These are phyloP conservation scores for Alviniconcha marisindica DNA, from an alignment of 1,140 invertebrate species.

Conservation along the genomic window DNA sequence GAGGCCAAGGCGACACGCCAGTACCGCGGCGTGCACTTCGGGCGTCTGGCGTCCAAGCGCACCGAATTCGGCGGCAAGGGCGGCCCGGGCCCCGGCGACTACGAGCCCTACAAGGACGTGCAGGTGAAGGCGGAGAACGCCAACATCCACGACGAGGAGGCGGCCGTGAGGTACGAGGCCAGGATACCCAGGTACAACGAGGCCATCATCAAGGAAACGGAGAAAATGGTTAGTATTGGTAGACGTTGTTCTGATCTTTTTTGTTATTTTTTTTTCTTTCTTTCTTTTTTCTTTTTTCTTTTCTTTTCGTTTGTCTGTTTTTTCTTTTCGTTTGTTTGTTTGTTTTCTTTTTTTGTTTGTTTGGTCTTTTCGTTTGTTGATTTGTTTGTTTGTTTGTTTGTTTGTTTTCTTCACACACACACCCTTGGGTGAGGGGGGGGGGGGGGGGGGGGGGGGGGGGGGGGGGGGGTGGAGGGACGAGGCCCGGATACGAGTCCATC, in stretches of 20 bases:
- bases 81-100: constrained; percentile 75
- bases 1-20: constrained; percentile 62
- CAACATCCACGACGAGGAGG: constrained; percentile 65
- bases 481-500: constrained; percentile 43
- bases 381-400: constrained; percentile 5
- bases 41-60: constrained; percentile 68
- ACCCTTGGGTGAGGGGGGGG: neutral
- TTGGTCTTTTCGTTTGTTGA: neutral
- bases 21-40: constrained; percentile 74
- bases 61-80: constrained; percentile 63
- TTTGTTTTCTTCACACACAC: neutral
- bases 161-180: constrained; percentile 61
- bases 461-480: neutral
- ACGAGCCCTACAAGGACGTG: constrained; percentile 67
- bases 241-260: neutral
- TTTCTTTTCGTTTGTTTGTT: constrained; percentile 1
- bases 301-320: neutral
- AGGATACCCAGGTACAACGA: constrained; percentile 74
- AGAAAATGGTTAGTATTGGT: constrained; percentile 69
- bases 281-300: neutral
- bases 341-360: neutral
- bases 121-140: constrained; percentile 62
- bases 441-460: neutral
- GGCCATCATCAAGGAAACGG: constrained; percentile 65
- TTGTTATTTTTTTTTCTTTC: neutral